Conservation (phyloP, 1,140 invertebrate genomes). For the Trichonephila inaurata region DNA sequence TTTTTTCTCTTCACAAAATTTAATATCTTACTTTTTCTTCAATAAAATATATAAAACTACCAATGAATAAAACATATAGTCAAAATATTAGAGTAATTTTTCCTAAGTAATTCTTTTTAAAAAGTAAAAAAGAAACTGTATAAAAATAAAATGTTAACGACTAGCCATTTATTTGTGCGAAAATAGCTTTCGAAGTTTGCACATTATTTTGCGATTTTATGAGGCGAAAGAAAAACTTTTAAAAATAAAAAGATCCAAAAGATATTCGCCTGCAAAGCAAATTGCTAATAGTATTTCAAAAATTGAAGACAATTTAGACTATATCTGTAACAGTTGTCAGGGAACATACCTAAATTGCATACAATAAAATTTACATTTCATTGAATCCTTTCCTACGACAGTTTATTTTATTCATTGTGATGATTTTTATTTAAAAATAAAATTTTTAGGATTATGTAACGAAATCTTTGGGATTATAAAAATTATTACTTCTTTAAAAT, state of each 20-base stretch:
- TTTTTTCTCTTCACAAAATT: neutral
- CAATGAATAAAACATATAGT: neutral
- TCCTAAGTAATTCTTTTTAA: neutral
- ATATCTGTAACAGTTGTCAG: neutral
- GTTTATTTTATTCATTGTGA: too few relatives aligned
- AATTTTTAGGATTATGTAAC: too few relatives aligned
- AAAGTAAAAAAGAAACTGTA: neutral
- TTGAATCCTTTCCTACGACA: neutral
- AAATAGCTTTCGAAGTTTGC: neutral
- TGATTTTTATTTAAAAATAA: too few relatives aligned
- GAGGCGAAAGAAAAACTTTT: conserved; percentile 23
- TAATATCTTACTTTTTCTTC: neutral
- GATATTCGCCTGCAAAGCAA: neutral
- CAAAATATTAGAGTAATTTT: neutral
- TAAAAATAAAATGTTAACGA: conserved; percentile 43
- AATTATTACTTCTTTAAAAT: too few relatives aligned
- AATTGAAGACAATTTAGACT: neutral
- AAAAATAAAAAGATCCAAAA: neutral
- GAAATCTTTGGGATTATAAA: too few relatives aligned
- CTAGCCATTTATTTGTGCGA: conserved; percentile 21
- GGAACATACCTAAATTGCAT: neutral
- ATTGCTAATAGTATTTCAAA: conserved; percentile 23
- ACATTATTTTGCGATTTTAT: conserved; percentile 52
- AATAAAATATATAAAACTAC: neutral
- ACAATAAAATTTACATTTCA: neutral